These are phyloP conservation scores for Catharus bicknelli DNA, from an alignment of 2,113 vertebrate genomes.

Conservation along the genomic window DNA sequence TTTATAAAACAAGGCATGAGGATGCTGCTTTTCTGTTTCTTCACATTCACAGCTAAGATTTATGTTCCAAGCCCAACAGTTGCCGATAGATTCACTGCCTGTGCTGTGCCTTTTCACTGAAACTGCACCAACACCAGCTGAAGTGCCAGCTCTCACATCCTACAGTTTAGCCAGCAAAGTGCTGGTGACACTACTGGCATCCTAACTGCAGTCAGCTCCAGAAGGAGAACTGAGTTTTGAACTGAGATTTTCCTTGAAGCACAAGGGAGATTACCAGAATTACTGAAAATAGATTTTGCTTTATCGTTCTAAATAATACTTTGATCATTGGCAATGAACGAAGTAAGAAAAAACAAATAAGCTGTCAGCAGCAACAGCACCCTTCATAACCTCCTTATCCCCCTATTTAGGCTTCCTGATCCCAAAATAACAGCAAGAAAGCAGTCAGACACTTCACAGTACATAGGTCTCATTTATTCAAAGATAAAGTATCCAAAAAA, in stretches of 20 bases:
- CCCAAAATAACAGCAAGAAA: not conserved
- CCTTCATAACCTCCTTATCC: not conserved
- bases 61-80: accelerated
- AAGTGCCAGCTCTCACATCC: not conserved
- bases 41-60: not conserved
- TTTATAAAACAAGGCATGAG: not conserved
- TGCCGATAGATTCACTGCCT: not conserved
- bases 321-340: not conserved
- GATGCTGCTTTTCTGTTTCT: not conserved
- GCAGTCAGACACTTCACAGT: not conserved
- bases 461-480: not conserved
- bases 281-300: not conserved
- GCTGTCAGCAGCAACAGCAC: not conserved
- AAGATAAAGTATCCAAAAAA: not conserved
- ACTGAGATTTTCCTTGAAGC: not conserved
- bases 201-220: not conserved
- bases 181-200: accelerated
- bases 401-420: not conserved
- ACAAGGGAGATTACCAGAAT: not conserved
- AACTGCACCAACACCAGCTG: not conserved
- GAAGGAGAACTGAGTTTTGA: not conserved
- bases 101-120: not conserved
- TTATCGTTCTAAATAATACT: not conserved
- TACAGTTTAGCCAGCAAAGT: accelerated
- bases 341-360: not conserved